A percentile compares a stretch with the other conserved stretches of the same genome.
Conservation (phyloP, 2,797 vertebrate genomes). For the Epinephelus malabaricus region DNA sequence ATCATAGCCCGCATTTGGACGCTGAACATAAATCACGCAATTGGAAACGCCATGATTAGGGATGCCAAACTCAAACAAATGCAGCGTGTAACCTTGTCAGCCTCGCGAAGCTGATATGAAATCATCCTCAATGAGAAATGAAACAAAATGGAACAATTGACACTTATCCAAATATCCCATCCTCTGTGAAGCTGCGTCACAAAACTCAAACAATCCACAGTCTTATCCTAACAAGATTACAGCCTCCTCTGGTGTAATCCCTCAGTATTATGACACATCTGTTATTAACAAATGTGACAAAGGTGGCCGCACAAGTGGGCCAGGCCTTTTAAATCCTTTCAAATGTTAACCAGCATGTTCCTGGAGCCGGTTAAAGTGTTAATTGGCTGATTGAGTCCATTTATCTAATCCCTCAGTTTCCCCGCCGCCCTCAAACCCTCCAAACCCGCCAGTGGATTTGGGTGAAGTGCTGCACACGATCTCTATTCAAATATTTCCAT, state of each 20-base stretch:
- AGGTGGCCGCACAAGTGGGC: conserved; percentile 58
- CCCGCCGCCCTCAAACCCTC: conserved; percentile 71
- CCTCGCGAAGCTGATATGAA: conserved; percentile 44
- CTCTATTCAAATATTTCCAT: conserved; percentile 91
- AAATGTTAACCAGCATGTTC: conserved; percentile 85
- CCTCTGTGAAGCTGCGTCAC: background rate
- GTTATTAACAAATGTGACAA: conserved; percentile 75
- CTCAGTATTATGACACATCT: conserved; percentile 80
- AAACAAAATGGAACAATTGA: conserved; percentile 74
- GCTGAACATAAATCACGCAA: conserved; percentile 94
- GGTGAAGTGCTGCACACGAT: conserved; percentile 86
- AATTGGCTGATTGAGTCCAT: conserved; percentile 88
- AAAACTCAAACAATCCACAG: background rate
- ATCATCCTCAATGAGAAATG: conserved; percentile 73
- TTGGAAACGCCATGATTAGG: conserved; percentile 93
- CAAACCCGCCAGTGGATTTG: conserved; percentile 85
- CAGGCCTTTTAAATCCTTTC: conserved; percentile 72
- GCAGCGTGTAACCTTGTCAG: conserved; percentile 88
- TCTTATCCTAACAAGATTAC: conserved; percentile 77
- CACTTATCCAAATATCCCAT: conserved; percentile 52
- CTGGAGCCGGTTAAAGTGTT: conserved; percentile 78
- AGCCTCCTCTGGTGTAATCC: conserved; percentile 74
- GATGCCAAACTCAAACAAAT: conserved; percentile 86
- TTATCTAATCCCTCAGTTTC: conserved; percentile 86
- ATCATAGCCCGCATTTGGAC: conserved; percentile 92